Evolutionary conservation across 2,797 vertebrate genomes (phyloP).

Genomic region (Buceros bicornis): DNA sequence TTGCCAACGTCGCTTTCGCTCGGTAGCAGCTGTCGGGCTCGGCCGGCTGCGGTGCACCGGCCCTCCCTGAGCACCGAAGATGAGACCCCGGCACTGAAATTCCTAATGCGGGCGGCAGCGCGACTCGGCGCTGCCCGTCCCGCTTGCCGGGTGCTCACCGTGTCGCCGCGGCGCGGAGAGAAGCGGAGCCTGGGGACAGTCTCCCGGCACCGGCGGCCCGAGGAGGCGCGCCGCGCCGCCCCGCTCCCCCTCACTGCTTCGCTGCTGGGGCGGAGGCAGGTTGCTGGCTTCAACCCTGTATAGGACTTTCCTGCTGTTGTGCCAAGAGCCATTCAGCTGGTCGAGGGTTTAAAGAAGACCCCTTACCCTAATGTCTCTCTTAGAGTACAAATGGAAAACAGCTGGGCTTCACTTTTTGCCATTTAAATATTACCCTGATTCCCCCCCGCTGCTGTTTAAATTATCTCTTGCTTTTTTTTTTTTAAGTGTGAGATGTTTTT

Average conservation of each 20-base stretch:
- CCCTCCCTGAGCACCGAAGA: not conserved
- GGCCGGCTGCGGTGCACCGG: not conserved
- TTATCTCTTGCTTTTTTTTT: not conserved
- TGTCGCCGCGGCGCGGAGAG: not conserved
- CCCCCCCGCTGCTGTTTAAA: rapidly evolving
- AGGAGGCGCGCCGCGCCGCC: not conserved
- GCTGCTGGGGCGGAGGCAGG: no score
- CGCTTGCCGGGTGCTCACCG: not conserved
- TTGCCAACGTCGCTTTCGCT: not conserved
- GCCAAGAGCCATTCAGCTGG: not conserved
- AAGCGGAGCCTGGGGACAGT: not conserved
- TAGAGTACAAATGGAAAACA: not conserved
- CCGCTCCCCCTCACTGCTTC: not conserved
- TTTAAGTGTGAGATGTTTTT: not conserved
- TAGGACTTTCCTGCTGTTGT: not conserved
- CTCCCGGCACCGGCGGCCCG: not conserved
- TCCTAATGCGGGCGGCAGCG: not conserved
- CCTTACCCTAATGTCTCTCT: not conserved
- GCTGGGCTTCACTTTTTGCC: not conserved
- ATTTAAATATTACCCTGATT: not conserved
- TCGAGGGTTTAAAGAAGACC: not conserved
- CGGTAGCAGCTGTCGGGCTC: not conserved
- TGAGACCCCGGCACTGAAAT: not conserved
- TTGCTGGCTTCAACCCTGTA: not conserved
- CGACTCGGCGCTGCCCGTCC: not conserved